Conservation (phyloP, 2,113 vertebrate species). For the Nothocercus julius region DNA sequence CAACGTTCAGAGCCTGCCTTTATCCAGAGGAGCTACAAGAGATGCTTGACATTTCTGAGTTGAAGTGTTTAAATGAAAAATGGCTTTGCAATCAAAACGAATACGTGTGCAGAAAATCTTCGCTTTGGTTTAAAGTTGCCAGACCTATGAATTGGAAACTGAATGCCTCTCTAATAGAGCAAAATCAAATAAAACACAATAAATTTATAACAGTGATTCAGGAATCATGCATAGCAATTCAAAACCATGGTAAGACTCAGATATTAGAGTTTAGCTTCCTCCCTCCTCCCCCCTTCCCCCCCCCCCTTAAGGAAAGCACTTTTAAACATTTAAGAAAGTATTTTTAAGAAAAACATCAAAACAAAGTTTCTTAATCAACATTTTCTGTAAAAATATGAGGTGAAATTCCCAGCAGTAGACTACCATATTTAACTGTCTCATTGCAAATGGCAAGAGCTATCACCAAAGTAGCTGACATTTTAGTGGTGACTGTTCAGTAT, state of each 20-base stretch:
- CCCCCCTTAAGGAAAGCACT: background rate
- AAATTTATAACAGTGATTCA: background rate
- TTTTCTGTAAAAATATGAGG: background rate
- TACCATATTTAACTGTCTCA: background rate
- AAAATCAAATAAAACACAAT: background rate
- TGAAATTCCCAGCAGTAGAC: background rate
- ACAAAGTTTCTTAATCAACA: background rate
- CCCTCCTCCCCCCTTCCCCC: too few relatives aligned
- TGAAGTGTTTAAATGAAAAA: conserved; percentile 23
- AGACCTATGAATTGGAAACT: background rate
- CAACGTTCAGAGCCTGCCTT: background rate
- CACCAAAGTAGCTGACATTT: background rate
- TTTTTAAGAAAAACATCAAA: background rate
- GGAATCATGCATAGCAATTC: background rate
- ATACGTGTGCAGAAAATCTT: background rate
- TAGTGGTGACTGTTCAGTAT: background rate
- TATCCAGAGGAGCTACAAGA: conserved; percentile 8
- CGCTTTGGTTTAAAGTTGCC: background rate
- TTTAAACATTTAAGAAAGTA: background rate
- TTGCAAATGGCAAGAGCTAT: background rate
- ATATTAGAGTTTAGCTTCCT: background rate
- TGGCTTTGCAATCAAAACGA: background rate
- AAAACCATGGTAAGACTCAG: background rate
- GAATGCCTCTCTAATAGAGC: background rate
- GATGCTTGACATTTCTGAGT: conserved; percentile 41